Evolutionary conservation across 2,797 vertebrate species (phyloP).

Genomic region (Sitta carolinensis): DNA sequence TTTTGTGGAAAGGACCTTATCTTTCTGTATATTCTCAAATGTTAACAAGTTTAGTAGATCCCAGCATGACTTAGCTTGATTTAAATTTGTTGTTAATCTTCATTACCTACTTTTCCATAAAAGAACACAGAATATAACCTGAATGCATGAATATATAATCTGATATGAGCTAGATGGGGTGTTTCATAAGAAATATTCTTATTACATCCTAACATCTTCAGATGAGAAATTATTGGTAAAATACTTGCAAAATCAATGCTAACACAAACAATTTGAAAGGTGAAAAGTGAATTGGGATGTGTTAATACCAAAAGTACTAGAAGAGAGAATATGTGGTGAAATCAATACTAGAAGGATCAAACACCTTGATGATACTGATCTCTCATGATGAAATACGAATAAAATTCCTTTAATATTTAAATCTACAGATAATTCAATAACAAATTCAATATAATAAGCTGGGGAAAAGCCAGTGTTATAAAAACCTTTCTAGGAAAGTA

Average conservation of each 20-base stretch:
- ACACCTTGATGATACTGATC: not conserved
- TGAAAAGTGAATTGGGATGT: not conserved
- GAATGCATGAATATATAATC: not conserved
- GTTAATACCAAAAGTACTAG: not conserved
- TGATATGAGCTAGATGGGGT: not conserved
- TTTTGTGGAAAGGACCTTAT: not conserved
- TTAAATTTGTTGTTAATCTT: not conserved
- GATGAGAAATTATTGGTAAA: not conserved
- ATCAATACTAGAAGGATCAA: not conserved
- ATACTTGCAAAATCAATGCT: not conserved
- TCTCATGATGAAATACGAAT: not conserved
- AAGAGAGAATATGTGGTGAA: not conserved
- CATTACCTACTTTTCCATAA: not conserved
- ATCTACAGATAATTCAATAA: not conserved
- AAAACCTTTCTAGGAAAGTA: not conserved
- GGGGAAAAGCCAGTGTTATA: not conserved
- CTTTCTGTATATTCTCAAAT: not conserved
- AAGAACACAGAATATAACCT: not conserved
- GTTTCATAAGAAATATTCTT: not conserved
- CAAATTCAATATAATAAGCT: not conserved
- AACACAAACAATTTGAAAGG: not conserved
- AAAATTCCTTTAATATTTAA: constrained; percentile 3
- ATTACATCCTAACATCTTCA: not conserved
- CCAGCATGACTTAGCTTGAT: not conserved
- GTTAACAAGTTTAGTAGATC: not conserved